These are phyloP conservation scores for Cephalotes varians DNA, from an alignment of 2,888 invertebrate species.

Conservation along the genomic window DNA sequence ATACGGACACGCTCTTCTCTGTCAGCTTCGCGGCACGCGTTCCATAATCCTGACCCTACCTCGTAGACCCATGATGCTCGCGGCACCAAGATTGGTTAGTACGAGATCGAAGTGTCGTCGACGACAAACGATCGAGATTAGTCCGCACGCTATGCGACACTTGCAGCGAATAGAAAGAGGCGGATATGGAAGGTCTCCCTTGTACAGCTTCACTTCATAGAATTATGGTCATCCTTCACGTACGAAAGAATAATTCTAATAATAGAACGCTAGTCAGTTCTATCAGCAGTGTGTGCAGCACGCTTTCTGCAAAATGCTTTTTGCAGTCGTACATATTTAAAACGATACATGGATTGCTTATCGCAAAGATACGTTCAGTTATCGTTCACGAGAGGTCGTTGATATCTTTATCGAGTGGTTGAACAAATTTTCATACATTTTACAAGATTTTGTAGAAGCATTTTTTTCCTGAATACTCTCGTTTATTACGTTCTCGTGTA, in stretches of 20 bases:
- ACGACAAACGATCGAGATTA: conserved; percentile 52
- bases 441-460: neutral
- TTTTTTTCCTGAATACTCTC: no score
- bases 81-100: conserved; percentile 13
- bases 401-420: neutral
- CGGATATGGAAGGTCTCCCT: neutral
- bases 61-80: no score
- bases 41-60: conserved; percentile 16
- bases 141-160: neutral
- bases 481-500: neutral
- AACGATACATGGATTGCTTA: neutral
- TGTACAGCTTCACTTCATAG: neutral
- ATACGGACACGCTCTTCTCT: conserved; percentile 12
- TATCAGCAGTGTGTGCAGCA: neutral
- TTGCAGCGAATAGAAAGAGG: conserved; percentile 5
- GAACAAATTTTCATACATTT: neutral
- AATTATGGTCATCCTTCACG: neutral
- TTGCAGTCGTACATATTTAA: neutral
- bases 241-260: neutral
- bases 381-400: neutral
- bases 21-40: conserved; percentile 41
- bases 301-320: neutral
- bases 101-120: conserved; percentile 28
- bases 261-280: neutral
- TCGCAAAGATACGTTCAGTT: neutral